Percentiles rank a stretch among this genome's conserved stretches.
These are phyloP conservation scores for Pteropus alecto DNA, from an alignment of 2,113 vertebrate genomes.

Conservation along the genomic window DNA sequence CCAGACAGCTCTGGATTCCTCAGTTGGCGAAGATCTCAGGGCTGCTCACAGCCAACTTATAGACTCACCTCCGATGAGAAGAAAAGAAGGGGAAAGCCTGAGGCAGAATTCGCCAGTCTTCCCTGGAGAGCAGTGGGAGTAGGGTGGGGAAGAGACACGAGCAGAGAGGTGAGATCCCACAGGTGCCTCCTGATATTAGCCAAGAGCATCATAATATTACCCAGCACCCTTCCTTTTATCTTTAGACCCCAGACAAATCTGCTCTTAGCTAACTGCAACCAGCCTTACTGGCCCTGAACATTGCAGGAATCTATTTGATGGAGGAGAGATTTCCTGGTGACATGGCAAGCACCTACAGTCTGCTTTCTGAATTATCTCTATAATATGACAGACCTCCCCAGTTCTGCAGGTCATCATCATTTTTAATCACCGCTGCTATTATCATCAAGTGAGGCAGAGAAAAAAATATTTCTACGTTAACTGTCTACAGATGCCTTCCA, in stretches of 20 bases:
- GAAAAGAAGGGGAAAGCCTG: neutral
- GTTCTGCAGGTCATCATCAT: neutral
- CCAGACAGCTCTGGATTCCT: neutral
- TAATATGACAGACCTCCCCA: neutral
- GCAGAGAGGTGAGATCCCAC: neutral
- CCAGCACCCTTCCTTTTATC: neutral
- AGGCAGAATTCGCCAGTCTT: neutral
- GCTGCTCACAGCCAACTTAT: neutral
- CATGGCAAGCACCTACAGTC: fast-evolving
- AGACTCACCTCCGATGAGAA: neutral
- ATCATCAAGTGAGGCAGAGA: neutral
- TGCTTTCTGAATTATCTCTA: neutral
- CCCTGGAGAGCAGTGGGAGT: fast-evolving
- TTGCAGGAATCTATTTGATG: neutral
- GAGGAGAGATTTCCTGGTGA: neutral
- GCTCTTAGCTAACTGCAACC: neutral
- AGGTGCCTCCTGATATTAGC: neutral
- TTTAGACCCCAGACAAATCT: neutral
- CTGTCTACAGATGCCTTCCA: neutral
- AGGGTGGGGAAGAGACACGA: neutral
- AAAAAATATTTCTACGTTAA: neutral
- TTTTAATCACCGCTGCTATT: neutral
- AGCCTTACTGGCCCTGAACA: neutral
- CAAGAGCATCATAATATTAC: neutral
- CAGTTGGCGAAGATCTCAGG: neutral